phyloP scores from a whole-genome alignment of 2,888 invertebrate genomes.

The Dicyrtoma fusca region DNA sequence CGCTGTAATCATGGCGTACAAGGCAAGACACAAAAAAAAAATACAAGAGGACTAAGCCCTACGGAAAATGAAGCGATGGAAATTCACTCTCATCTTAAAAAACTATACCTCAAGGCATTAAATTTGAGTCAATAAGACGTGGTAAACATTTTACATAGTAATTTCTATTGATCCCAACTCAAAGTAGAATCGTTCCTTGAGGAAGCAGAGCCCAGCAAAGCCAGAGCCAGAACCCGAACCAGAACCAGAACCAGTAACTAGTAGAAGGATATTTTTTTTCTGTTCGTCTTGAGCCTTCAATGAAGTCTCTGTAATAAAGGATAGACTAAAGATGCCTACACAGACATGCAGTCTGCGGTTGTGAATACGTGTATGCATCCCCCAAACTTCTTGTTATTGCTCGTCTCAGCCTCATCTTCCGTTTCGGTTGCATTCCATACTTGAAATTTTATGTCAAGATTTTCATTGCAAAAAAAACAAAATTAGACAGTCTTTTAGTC shows the following conservation, averaged over 20 bases:
- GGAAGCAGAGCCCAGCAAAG: constrained; percentile 5
- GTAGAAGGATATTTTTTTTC: background rate
- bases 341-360: background rate
- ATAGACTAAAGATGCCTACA: background rate
- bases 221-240: background rate
- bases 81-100: background rate
- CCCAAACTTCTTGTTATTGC: background rate
- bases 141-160: constrained; percentile 18
- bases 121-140: constrained; percentile 33
- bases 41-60: too few relatives aligned
- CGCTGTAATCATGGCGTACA: too few relatives aligned
- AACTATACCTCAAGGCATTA: constrained; percentile 27
- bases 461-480: too few relatives aligned
- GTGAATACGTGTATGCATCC: background rate
- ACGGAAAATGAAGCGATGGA: background rate
- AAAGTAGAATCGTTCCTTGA: constrained; percentile 19
- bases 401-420: background rate
- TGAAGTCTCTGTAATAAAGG: background rate
- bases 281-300: background rate
- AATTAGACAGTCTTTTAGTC: background rate
- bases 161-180: constrained; percentile 28
- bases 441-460: background rate
- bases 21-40: too few relatives aligned
- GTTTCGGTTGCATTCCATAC: background rate
- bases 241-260: background rate